Percentiles rank a stretch among this genome's conserved stretches.
Conservation (phyloP, 2,888 invertebrate species). For the Carterocephalus palaemon region DNA sequence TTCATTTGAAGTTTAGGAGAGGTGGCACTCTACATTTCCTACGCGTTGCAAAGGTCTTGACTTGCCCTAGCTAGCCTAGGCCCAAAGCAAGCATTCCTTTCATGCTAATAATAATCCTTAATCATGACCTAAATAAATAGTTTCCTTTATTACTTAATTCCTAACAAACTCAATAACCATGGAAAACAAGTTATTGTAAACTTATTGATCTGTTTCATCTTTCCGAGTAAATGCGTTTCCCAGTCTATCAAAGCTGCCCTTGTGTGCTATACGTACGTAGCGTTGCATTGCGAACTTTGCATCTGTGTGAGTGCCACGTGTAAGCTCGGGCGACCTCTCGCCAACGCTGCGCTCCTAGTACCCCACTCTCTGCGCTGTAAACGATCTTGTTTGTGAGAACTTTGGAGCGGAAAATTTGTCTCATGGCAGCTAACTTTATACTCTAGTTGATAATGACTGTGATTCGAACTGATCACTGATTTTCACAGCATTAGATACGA, state of each 20-base stretch:
- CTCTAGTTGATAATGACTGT: too few relatives aligned
- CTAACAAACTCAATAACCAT: slow-evolving; percentile 6
- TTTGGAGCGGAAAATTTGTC: slow-evolving; percentile 36
- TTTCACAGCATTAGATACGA: too few relatives aligned
- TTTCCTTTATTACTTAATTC: slow-evolving; percentile 17
- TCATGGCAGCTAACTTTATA: too few relatives aligned
- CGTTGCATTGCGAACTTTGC: slow-evolving; percentile 17
- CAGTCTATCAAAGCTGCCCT: slow-evolving; percentile 59
- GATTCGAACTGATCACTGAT: too few relatives aligned
- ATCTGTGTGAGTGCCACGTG: slow-evolving; percentile 55
- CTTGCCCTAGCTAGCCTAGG: slow-evolving; percentile 33
- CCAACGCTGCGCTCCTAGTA: slow-evolving; percentile 38
- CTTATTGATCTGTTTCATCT: slow-evolving; percentile 56
- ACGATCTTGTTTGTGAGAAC: slow-evolving; percentile 41
- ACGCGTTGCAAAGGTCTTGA: slow-evolving; percentile 46
- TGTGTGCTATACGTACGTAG: slow-evolving; percentile 36
- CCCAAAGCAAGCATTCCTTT: slow-evolving; percentile 39
- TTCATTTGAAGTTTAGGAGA: slow-evolving; percentile 53
- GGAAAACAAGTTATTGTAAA: slow-evolving; percentile 30
- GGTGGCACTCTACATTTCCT: slow-evolving; percentile 42
- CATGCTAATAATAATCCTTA: slow-evolving; percentile 37
- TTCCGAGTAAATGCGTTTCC: slow-evolving; percentile 63
- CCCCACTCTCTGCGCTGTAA: slow-evolving; percentile 41
- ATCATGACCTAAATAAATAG: slow-evolving; percentile 25
- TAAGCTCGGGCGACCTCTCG: slow-evolving; percentile 35